Evolutionary conservation across 2,113 vertebrate genomes (phyloP), one percentile per base, ranked within the genome.

Genomic region (Rhabdornis inornatus): DNA sequence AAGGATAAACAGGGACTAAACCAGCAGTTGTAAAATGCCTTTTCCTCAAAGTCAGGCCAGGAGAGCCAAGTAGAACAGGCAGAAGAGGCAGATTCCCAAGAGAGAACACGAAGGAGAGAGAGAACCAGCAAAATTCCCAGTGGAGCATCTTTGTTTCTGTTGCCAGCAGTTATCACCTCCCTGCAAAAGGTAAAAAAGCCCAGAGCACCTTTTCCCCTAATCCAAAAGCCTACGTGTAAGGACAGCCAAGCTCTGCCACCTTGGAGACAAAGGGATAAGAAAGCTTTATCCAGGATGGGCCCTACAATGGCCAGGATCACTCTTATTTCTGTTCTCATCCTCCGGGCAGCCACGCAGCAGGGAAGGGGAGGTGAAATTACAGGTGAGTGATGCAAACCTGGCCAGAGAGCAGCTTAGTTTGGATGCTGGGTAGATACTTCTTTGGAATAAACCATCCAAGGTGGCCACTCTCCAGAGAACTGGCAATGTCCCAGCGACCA

Each of bases 311-410:
- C 52, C 75, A 92, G 70, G 56, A 68, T 92, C 63, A 14, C 66
- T 39, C 9, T 96, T 25, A 20, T 53, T 83, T 90, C 74, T 83
- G 37, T 94, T 75, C 74, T 96, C 45, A 37, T 94, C 39, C 28
- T 97, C 76, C 94, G 90, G 83, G 69, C 89, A 85, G 64, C 79
- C 40, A 23, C 28, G 17, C 44, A 0, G 8, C 71, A 78, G 40
- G 93, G 89, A 87, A 65, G 17, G 35, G 95, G 90, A 77, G 92
- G 85, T 74, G 94, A 78, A 72, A 92, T 95, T 47, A 95, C 96
- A 94, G 96, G 97, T 97, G 59, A 95, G 96, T 95, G 78, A 74
- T 50, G 55, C 66, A 86, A 44, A 77, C 18, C 39, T 39, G 22
- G 8, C n/a, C 37, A 45, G 72, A 80, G 22, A 37, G 23, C 61